Percentiles rank a stretch among this genome's conserved stretches.
Conservation (phyloP, 2,888 invertebrate species). For the Epiblema foenella region DNA sequence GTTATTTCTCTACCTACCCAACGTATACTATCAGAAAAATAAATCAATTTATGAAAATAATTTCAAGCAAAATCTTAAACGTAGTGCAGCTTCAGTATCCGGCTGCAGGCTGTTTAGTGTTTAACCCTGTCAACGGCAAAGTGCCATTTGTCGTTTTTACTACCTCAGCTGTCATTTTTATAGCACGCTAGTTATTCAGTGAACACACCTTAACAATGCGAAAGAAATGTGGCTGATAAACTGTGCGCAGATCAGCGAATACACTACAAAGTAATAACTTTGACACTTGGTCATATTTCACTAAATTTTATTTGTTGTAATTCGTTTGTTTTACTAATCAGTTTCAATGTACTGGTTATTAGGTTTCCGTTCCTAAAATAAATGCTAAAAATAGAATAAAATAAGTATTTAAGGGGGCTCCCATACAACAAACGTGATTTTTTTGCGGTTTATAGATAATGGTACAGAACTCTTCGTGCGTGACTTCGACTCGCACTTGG, state of each 20-base stretch:
- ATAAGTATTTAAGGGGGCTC: too few relatives aligned
- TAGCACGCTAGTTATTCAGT: slow-evolving; percentile 38
- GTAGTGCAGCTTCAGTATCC: slow-evolving; percentile 10
- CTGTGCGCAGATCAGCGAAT: slow-evolving; percentile 13
- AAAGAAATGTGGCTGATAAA: slow-evolving; percentile 20
- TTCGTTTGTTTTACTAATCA: neutral
- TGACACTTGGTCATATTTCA: neutral
- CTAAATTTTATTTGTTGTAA: too few relatives aligned
- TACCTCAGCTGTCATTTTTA: slow-evolving; percentile 57
- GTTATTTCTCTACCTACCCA: neutral
- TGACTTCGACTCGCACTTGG: too few relatives aligned
- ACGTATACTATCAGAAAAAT: neutral
- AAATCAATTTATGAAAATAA: too few relatives aligned
- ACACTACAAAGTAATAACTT: neutral
- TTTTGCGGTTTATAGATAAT: too few relatives aligned
- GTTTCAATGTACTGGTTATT: neutral
- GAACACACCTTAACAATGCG: slow-evolving; percentile 38
- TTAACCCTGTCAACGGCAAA: slow-evolving; percentile 78
- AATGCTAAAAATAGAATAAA: too few relatives aligned
- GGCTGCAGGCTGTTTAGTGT: slow-evolving; percentile 50
- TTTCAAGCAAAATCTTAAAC: neutral
- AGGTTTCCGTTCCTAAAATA: too few relatives aligned
- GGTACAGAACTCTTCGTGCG: too few relatives aligned
- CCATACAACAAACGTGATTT: too few relatives aligned
- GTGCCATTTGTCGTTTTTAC: slow-evolving; percentile 82